Conservation (phyloP, 2,797 vertebrate species). For the Iguana delicatissima region DNA sequence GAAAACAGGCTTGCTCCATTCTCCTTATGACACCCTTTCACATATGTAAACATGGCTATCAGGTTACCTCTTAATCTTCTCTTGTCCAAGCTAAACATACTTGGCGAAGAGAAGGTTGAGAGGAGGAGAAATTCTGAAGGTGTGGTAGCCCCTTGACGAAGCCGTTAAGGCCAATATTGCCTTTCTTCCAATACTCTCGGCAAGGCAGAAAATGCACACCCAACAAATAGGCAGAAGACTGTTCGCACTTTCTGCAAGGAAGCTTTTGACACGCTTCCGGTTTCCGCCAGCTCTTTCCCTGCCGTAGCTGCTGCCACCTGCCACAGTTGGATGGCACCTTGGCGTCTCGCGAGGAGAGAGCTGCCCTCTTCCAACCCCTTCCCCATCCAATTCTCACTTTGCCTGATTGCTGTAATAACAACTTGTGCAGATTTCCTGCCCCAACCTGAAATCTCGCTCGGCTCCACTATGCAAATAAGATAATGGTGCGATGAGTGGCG, state of each 20-base stretch:
- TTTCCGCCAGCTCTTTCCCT: constrained; percentile 38
- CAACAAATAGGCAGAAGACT: not conserved
- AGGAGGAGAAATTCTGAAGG: too few species aligned
- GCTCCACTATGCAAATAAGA: constrained; percentile 79
- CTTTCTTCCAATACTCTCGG: constrained; percentile 76
- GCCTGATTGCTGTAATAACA: constrained; percentile 81
- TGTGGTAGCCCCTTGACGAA: too few species aligned
- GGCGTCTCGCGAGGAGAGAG: constrained; percentile 60
- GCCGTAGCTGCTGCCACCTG: not conserved
- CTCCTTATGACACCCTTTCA: too few species aligned
- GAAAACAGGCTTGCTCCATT: too few species aligned
- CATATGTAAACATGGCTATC: too few species aligned
- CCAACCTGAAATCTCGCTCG: constrained; percentile 79
- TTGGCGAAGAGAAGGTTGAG: too few species aligned
- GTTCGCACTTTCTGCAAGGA: constrained; percentile 28
- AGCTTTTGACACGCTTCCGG: constrained; percentile 49
- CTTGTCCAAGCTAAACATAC: too few species aligned
- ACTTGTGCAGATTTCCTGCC: constrained; percentile 74
- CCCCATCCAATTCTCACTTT: constrained; percentile 77
- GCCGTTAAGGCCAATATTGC: constrained; percentile 71
- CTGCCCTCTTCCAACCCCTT: constrained; percentile 61
- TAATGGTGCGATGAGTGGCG: constrained; percentile 76
- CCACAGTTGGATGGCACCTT: constrained; percentile 58
- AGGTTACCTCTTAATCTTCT: too few species aligned
- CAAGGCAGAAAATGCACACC: constrained; percentile 74